phyloP scores from a whole-genome alignment of 2,888 invertebrate genomes.

The Escarpia spicata region DNA sequence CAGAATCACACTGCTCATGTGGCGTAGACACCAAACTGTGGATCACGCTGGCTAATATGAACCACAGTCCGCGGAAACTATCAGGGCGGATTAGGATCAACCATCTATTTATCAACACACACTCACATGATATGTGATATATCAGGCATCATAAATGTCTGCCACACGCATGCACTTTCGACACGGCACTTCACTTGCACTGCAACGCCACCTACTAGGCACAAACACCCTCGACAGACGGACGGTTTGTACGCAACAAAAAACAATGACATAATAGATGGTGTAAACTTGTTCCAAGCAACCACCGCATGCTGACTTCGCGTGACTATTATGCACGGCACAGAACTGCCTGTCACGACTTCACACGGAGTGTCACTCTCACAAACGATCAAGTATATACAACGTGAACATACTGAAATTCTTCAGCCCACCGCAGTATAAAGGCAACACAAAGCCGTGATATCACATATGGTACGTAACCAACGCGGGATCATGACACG shows the following conservation, averaged over 20 bases:
- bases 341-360: neutral
- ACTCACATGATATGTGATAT: neutral
- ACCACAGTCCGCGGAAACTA: neutral
- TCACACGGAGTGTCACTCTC: neutral
- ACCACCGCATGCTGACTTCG: neutral
- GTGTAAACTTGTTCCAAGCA: neutral
- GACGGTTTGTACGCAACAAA: neutral
- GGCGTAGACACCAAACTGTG: neutral
- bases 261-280: neutral
- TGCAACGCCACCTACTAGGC: neutral
- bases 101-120: neutral
- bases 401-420: neutral
- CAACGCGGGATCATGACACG: neutral
- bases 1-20: neutral
- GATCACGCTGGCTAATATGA: neutral
- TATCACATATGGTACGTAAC: neutral
- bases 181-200: neutral
- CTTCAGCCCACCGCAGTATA: neutral
- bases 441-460: neutral
- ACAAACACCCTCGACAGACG: neutral
- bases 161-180: neutral
- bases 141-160: neutral
- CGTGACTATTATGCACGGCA: neutral
- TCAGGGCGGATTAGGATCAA: neutral
- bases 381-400: too few species aligned